Evolutionary conservation across 2,888 invertebrate species (phyloP).

Genomic region (Leistus spinibarbis): DNA sequence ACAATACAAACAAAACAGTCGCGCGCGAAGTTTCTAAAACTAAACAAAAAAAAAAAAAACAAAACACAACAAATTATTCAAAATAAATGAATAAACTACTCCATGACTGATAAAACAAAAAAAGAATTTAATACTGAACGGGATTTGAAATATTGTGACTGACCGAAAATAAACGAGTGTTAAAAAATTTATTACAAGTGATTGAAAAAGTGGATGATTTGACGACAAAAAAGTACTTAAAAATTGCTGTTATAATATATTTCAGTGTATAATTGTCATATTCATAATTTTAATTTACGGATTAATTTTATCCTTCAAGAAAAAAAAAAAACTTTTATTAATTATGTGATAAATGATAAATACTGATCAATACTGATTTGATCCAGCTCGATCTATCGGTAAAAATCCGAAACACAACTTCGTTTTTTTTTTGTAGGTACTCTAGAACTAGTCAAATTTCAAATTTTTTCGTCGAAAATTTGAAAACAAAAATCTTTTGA

Average conservation of each 20-base stretch:
- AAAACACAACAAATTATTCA: neutral
- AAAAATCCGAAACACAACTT: neutral
- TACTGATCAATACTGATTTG: neutral
- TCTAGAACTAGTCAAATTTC: neutral
- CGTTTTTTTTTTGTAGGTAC: neutral
- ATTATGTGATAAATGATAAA: neutral
- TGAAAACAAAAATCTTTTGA: neutral
- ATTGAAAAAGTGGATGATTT: neutral
- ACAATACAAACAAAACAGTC: neutral
- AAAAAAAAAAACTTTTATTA: neutral
- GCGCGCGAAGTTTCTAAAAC: neutral
- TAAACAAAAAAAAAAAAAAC: neutral
- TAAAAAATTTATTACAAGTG: neutral
- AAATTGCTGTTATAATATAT: neutral
- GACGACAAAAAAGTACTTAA: neutral
- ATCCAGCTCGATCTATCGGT: neutral
- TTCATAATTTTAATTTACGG: neutral
- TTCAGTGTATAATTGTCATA: neutral
- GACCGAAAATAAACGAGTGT: neutral
- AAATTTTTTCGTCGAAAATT: neutral
- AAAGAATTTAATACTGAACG: neutral
- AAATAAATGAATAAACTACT: neutral
- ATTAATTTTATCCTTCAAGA: neutral
- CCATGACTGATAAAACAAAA: neutral
- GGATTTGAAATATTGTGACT: neutral